phyloP scores from a whole-genome alignment of 23 tunicate species.

The Phallusia fumigata region DNA sequence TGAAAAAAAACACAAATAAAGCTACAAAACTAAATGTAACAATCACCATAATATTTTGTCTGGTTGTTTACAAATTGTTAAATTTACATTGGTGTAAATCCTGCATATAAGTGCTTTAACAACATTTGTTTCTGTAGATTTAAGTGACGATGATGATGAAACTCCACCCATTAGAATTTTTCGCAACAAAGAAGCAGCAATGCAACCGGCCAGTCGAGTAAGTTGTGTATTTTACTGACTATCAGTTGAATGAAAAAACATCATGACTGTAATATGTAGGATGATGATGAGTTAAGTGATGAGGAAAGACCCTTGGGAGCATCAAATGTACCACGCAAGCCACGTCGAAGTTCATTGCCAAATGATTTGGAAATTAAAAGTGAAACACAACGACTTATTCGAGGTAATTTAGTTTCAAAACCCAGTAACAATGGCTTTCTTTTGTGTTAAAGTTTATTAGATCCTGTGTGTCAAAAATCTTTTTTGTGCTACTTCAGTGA shows the following conservation, averaged over 20 bases:
- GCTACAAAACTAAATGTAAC: too few species aligned
- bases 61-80: too few species aligned
- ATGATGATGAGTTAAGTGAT: slow-evolving; percentile 15
- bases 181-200: slow-evolving; percentile 26
- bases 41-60: too few species aligned
- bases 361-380: slow-evolving; percentile 65
- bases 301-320: neutral
- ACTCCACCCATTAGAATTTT: slow-evolving; percentile 76
- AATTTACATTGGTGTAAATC: too few species aligned
- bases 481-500: too few species aligned
- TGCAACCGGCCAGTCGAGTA: neutral
- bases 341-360: slow-evolving; percentile 19
- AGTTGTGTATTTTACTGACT: neutral
- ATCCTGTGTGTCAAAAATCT: too few species aligned
- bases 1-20: too few species aligned
- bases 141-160: slow-evolving; percentile 60
- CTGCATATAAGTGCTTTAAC: too few species aligned
- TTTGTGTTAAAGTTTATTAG: too few species aligned
- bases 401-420: slow-evolving; percentile 34
- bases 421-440: neutral
- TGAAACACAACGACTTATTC: slow-evolving; percentile 77
- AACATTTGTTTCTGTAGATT: neutral
- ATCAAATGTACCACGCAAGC: neutral
- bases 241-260: neutral
- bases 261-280: neutral